A percentile compares a stretch with the other conserved stretches of the same genome.
Conservation (phyloP, 2,797 vertebrate genomes). For the Centropyge bicolor region DNA sequence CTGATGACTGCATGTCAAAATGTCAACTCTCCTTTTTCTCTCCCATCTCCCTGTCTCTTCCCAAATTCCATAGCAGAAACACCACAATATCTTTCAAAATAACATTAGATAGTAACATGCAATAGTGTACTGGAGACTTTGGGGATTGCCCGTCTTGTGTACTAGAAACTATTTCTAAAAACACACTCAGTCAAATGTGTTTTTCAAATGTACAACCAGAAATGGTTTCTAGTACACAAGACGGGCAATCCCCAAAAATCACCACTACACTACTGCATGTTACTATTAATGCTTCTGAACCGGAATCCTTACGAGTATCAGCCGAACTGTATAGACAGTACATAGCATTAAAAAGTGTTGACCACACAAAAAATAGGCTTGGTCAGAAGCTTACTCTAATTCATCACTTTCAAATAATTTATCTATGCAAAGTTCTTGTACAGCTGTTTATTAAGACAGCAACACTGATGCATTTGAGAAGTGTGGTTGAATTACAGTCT, state of each 20-base stretch:
- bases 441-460: background rate
- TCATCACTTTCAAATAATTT: background rate
- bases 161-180: background rate
- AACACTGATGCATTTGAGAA: slow-evolving; percentile 1
- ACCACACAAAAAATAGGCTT: background rate
- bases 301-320: background rate
- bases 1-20: slow-evolving; percentile 45
- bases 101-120: background rate
- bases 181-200: too few relatives aligned
- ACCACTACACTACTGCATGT: background rate
- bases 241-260: background rate
- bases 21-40: slow-evolving; percentile 26
- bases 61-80: background rate
- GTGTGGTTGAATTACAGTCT: background rate
- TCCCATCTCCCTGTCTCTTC: slow-evolving; percentile 18
- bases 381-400: background rate
- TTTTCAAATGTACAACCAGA: too few relatives aligned
- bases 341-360: background rate
- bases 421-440: background rate
- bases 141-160: background rate
- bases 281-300: background rate
- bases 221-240: background rate
- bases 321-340: background rate
- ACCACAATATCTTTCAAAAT: background rate
- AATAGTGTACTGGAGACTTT: background rate